Evolutionary conservation across 2,113 vertebrate species (phyloP), one percentile per base, ranked within the genome.

Genomic region (Chloebia gouldiae): DNA sequence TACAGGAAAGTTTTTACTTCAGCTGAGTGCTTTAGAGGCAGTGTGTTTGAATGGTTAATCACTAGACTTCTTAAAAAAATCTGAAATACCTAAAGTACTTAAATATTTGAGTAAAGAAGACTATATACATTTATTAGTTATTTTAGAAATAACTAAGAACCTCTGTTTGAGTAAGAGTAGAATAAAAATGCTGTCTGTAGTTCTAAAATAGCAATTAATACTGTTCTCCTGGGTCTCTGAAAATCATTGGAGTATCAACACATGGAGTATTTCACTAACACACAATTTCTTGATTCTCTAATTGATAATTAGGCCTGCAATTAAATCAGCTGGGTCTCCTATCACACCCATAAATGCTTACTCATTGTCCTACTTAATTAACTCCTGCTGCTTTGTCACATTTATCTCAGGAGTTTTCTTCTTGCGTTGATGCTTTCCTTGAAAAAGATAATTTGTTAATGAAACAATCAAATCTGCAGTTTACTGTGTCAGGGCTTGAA

Each of bases 331-430:
- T 91, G 95, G 79, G 37, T 85, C 82, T 87, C 70, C 15, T 80
- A 60, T 83, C 59, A 53, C 33, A 60, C 59, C 81, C 77, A 12
- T 51, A 79, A 92, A 93, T 92, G 69, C 81, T 94, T 96, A 94
- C 82, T 96, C 91, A 96, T 96, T 96, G 93, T 97, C 86, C 87
- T 88, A 91, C 84, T 81, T 91, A 82, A 73, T 94, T 61, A 87
- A 83, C 88, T 93, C 91, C 87, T 75, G 66, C 73, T 92, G 88
- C 80, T 91, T 82, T 44, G 66, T 81, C 63, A 70, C 61, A 60
- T 77, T 94, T 93, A 64, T 78, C 60, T 96, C 73, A 44, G 75
- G 81, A 91, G 70, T 33, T 21, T 51, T 76, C 50, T 94, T 76
- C 42, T 40, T 94, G 61, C 56, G 84, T 57, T 61, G 86, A 88